phyloP scores from a whole-genome alignment of 2,797 vertebrate species.

The Silurus lanzhouensis region DNA sequence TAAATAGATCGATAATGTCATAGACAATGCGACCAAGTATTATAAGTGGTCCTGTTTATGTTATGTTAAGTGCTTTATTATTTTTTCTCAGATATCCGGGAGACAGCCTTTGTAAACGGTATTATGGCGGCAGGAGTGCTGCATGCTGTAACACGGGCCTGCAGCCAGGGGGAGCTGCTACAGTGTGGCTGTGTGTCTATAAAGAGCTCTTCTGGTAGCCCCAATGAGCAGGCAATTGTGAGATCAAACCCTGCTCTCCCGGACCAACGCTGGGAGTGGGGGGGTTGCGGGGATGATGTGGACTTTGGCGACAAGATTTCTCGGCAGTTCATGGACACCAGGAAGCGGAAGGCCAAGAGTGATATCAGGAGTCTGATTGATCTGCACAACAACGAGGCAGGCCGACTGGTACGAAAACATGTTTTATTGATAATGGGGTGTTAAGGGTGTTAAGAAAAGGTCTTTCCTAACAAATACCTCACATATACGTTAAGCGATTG shows the following conservation, averaged over 20 bases:
- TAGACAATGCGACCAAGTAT: neutral
- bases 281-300: slow-evolving; percentile 94
- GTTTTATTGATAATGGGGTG: slow-evolving; percentile 1
- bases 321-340: slow-evolving; percentile 93
- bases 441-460: neutral
- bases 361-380: slow-evolving; percentile 93
- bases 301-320: slow-evolving; percentile 96
- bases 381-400: slow-evolving; percentile 95
- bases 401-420: slow-evolving; percentile 83
- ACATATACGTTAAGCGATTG: neutral
- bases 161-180: slow-evolving; percentile 94
- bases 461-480: too few relatives aligned
- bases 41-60: neutral
- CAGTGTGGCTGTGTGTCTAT: slow-evolving; percentile 93
- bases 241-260: slow-evolving; percentile 64
- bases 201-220: slow-evolving; percentile 75
- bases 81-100: slow-evolving; percentile 84
- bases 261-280: slow-evolving; percentile 93
- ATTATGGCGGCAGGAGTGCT: slow-evolving; percentile 92
- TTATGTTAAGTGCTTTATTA: slow-evolving; percentile 8
- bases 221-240: slow-evolving; percentile 64
- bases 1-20: too few relatives aligned
- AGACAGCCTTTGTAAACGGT: slow-evolving; percentile 94
- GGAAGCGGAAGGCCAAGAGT: slow-evolving; percentile 87
- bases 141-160: slow-evolving; percentile 94